Base-by-base conservation (phyloP, 2,888 invertebrate species). In the Mylabris sibirica region DNA sequence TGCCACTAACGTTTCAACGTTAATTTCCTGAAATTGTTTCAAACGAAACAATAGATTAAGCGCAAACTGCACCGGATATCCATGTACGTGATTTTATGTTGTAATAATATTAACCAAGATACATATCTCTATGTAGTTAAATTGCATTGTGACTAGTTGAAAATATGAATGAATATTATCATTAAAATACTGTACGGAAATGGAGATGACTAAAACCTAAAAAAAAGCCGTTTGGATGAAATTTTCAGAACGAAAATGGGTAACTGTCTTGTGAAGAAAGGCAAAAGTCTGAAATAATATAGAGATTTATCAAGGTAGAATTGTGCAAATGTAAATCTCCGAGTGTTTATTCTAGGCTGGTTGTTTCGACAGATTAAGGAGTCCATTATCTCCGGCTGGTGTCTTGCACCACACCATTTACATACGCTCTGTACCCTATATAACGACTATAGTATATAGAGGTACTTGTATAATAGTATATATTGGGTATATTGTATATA, bases 261-360 rank as follows among this genome's bases (percentile, higher is more conserved):
- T n/a, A n/a, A n/a, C n/a, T n/a, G n/a, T n/a, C n/a, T n/a, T n/a
- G n/a, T n/a, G n/a, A n/a, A 30, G 30, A 30, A 30, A 2, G 26
- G 26, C 26, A 61, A 60, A 68, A 62, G 34, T 59, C 62, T 44
- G 38, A 53, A 59, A 53, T 41, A 35, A 35, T 35, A 35, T 5
- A 17, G 11, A 35, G 34, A 35, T 35, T 57, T 57, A 57, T 57
- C 24, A 57, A 57, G 57, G 57, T 57, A 57, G 70, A 73, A 75
- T 75, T 74, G 72, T 74, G 75, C 72, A 73, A 78, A 79, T 80
- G 79, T 77, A 80, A 80, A 80, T 79, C 77, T 76, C 72, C 71
- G 76, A 77, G 75, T 80, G 79, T 80, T 80, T 80, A 79, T 79
- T 79, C 78, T 79, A 77, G 78, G 77, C 78, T 76, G 77, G 78